Evolutionary conservation across 2,888 invertebrate species (phyloP), one percentile per base, ranked within the genome.

Genomic region (Lasioglossum marginatum): DNA sequence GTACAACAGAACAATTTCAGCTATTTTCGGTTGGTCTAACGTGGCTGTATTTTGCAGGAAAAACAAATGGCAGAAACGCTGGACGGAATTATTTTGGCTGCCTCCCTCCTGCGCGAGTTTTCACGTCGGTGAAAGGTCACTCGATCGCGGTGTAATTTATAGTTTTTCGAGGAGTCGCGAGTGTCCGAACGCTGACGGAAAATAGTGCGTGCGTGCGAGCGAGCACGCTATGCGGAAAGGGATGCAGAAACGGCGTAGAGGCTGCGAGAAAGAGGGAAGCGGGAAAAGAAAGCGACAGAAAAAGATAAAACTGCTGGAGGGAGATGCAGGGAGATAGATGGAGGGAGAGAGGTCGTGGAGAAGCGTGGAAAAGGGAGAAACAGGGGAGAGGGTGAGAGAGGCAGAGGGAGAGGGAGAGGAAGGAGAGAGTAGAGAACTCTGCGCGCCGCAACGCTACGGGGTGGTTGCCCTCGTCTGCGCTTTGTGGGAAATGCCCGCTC

Each of bases 401-500:
- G 77, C 81, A 57, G 57, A 77, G 68, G 60, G 83, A 73, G 87
- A 83, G 83, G 75, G 83, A 87, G 88, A 31, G 83, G 84, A 87
- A 80, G 52, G 83, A 87, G 80, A 87, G 80, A 84, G 89, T 77
- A 88, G 89, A 92, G 91, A 88, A 89, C 83, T 88, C 87, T 87
- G 90, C 87, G 88, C 90, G 91, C 89, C 92, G 92, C 92, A 92
- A 88, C 91, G 92, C 91, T 92, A 93, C 94, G 94, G 94, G 95
- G 95, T 94, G 94, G 94, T 94, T 94, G 94, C 94, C 94, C 95
- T 94, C 94, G 94, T 94, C 94, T 94, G 94, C 94, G 94, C 94
- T 94, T 94, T 94, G 94, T 94, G 94, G 94, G 93, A 94, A 94
- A 94, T 94, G 92, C 93, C 93, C 95, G 94, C 94, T 95, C 95